Conservation (phyloP, 1,140 invertebrate genomes). For the Telenomus remus region DNA sequence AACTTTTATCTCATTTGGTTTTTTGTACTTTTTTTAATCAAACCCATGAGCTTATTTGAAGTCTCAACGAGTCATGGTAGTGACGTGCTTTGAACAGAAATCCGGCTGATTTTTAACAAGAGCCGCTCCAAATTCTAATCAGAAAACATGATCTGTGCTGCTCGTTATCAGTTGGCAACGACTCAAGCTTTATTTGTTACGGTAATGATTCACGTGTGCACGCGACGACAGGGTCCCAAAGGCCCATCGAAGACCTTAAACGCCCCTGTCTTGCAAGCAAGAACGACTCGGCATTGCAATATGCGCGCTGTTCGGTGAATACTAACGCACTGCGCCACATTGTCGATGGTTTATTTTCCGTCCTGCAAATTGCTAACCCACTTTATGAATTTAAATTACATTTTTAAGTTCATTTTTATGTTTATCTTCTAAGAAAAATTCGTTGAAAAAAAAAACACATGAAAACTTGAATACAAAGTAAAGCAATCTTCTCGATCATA, state of each 20-base stretch:
- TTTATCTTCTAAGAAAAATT: neutral
- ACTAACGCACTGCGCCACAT: slow-evolving; percentile 23
- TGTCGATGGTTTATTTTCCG: slow-evolving; percentile 23
- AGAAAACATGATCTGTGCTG: slow-evolving; percentile 21
- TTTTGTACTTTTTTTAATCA: too few relatives aligned
- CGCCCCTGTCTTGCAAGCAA: slow-evolving; percentile 29
- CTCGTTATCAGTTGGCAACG: slow-evolving; percentile 51
- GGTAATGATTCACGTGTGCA: slow-evolving; percentile 30
- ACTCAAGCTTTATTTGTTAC: slow-evolving; percentile 38
- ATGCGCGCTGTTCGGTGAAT: slow-evolving; percentile 45
- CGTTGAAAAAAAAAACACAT: neutral
- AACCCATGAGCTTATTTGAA: neutral
- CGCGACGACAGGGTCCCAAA: slow-evolving; percentile 46
- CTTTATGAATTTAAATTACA: slow-evolving; percentile 28
- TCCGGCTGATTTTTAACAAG: slow-evolving; percentile 17
- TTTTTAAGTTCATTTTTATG: neutral
- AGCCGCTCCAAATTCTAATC: slow-evolving; percentile 41
- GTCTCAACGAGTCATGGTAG: neutral
- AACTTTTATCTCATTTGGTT: too few relatives aligned
- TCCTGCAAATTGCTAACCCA: slow-evolving; percentile 26
- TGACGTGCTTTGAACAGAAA: slow-evolving; percentile 34
- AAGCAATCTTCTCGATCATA: too few relatives aligned
- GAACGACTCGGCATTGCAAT: slow-evolving; percentile 35
- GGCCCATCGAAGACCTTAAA: slow-evolving; percentile 61
- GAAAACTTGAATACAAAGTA: too few relatives aligned